phyloP scores from a whole-genome alignment of 2,113 vertebrate species.

The Pipa parva region DNA sequence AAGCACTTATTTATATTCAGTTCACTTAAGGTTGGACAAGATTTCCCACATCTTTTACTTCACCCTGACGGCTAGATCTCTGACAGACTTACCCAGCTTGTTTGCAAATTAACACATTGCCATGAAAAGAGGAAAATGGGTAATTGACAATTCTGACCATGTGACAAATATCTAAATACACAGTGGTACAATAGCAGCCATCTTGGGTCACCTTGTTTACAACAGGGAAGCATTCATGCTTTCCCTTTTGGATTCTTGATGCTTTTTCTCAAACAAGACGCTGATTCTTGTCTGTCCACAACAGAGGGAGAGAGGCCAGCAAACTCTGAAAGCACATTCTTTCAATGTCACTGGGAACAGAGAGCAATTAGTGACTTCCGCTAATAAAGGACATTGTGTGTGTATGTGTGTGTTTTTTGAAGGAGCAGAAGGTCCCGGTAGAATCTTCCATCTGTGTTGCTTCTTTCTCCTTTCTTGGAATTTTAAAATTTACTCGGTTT shows the following conservation, averaged over 20 bases:
- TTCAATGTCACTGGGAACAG: conserved; percentile 24
- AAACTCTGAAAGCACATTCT: conserved; percentile 19
- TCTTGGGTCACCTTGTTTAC: conserved; percentile 41
- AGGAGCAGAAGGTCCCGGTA: too few relatives aligned
- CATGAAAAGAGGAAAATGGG: conserved; percentile 26
- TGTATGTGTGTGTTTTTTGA: not conserved
- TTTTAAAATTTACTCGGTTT: too few relatives aligned
- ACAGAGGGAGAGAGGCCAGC: conserved; percentile 22
- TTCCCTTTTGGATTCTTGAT: conserved; percentile 21
- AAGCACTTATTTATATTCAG: conserved; percentile 18
- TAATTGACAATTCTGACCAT: conserved; percentile 25
- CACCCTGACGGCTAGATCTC: conserved; percentile 4
- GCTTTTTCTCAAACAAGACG: conserved; percentile 31
- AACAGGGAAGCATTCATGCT: conserved; percentile 30
- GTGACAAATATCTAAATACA: conserved; percentile 39
- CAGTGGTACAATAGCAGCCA: conserved; percentile 20
- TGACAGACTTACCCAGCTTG: conserved; percentile 11
- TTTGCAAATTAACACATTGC: conserved; percentile 28
- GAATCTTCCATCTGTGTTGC: too few relatives aligned
- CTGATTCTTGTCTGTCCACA: conserved; percentile 24
- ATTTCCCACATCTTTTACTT: conserved; percentile 27
- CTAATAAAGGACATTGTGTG: conserved; percentile 19
- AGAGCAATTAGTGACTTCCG: conserved; percentile 31
- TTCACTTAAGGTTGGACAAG: conserved; percentile 22
- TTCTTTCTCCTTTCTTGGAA: too few relatives aligned